Conservation (phyloP, 1,140 invertebrate genomes). For the Solenopsis fugax region DNA sequence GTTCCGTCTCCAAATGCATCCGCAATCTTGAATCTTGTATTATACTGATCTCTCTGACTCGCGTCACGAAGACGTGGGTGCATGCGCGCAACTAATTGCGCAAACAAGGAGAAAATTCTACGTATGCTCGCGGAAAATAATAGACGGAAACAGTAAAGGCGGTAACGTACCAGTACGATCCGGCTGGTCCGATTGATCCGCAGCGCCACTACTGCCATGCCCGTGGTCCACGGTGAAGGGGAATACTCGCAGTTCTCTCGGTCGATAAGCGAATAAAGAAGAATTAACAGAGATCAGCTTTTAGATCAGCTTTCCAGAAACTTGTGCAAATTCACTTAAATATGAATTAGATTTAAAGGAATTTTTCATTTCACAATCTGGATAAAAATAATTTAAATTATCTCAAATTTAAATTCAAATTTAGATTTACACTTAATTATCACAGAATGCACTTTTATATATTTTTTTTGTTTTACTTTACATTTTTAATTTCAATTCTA, state of each 20-base stretch:
- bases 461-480: no score
- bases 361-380: not conserved
- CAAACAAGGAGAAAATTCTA: not conserved
- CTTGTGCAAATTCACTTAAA: not conserved
- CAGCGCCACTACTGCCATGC: conserved; percentile 51
- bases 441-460: not conserved
- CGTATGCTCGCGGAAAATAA: not conserved
- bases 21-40: not conserved
- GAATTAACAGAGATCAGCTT: not conserved
- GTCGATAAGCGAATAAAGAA: conserved; percentile 25
- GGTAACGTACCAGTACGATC: conserved; percentile 26
- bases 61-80: not conserved
- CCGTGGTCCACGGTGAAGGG: not conserved
- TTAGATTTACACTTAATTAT: not conserved
- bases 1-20: not conserved
- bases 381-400: not conserved
- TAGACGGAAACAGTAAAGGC: conserved; percentile 15
- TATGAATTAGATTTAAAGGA: not conserved
- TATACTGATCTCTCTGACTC: not conserved
- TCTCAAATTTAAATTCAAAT: not conserved
- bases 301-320: not conserved
- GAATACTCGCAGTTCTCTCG: conserved; percentile 20
- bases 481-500: not conserved
- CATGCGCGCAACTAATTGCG: conserved; percentile 11
- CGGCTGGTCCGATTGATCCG: conserved; percentile 41